Evolutionary conservation across 2,113 vertebrate species (phyloP).

Genomic region (Mesocricetus auratus): DNA sequence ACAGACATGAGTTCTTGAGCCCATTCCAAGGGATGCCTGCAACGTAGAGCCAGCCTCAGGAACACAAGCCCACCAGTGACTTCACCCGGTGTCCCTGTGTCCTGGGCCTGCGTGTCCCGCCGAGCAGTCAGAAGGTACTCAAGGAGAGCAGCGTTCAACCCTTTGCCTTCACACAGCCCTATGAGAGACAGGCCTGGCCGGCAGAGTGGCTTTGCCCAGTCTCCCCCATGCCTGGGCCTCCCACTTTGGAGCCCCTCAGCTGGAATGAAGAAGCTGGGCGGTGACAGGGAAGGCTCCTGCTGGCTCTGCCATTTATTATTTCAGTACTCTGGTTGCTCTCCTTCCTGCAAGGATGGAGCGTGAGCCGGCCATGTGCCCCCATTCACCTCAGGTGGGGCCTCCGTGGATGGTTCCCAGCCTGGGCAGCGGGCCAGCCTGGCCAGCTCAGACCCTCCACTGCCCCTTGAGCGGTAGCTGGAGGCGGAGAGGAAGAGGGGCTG

Average conservation of each 20-base stretch:
- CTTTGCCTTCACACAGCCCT: not conserved
- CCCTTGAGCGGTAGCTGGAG: conserved; percentile 22
- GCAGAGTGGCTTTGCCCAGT: not conserved
- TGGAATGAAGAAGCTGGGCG: conserved; percentile 17
- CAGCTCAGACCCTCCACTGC: conserved; percentile 32
- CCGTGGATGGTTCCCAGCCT: not conserved
- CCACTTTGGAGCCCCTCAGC: not conserved
- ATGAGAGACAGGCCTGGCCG: not conserved
- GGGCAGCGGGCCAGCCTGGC: conserved; percentile 49
- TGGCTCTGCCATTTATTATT: conserved; percentile 74
- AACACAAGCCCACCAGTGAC: not conserved
- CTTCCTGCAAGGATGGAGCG: conserved; percentile 70
- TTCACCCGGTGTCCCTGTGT: not conserved
- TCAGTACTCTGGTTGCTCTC: conserved; percentile 72
- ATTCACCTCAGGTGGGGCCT: conserved; percentile 1
- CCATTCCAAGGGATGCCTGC: not conserved
- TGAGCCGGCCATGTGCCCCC: not conserved
- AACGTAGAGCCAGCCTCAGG: not conserved
- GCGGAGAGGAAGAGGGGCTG: conserved; percentile 25
- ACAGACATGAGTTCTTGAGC: not conserved
- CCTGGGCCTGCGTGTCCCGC: not conserved
- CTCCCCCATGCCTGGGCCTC: conserved; percentile 1
- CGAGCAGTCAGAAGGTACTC: not conserved
- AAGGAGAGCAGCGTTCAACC: not conserved
- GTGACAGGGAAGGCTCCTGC: conserved; percentile 49